Evolutionary conservation across 2,888 invertebrate genomes (phyloP), one percentile per base, ranked within the genome.

Genomic region (Drosophila prolongata): DNA sequence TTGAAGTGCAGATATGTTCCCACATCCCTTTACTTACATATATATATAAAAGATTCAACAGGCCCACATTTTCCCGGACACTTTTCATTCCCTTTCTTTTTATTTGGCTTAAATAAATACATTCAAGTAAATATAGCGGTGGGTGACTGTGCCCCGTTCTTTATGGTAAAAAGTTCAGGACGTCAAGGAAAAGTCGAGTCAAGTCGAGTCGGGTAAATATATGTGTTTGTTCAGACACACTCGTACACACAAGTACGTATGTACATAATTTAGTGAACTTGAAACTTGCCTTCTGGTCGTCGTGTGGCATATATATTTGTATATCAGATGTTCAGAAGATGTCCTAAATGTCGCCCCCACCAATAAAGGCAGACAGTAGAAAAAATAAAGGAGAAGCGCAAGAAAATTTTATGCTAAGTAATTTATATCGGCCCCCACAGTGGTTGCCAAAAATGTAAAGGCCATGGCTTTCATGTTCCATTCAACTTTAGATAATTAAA

Each of bases 261-360:
- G 78, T 89, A 78, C 78, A 83, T 87, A 89, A 85, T 79, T 87
- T 88, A 89, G 89, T 79, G 88, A 85, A 87, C 84, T 84, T 84
- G 86, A 84, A 81, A 85, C 79, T 84, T 80, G 70, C 70, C 68
- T 64, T 62, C 65, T 70, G 38, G 16, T 50, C 38, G 38, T 47
- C 49, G 49, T 52, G 42, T 24, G 61, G 55, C 56, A 59, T 50
- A 52, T 61, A 62, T 76, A 72, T 67, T 60, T 72, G 75, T 67
- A 74, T 80, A 80, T 82, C 65, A 83, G 77, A 86, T 80, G 76
- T 74, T 71, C 79, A 79, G 73, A 65, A 76, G 77, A 68, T 73
- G 77, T 69, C 67, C 79, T 52, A 62, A 59, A 14, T 50, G 64
- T 61, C 62, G 55, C 24, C 44, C 57, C 40, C 55, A 56, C 8